Evolutionary conservation across 2,113 vertebrate species (phyloP), one percentile per base, ranked within the genome.

Genomic region (Procapra przewalskii): DNA sequence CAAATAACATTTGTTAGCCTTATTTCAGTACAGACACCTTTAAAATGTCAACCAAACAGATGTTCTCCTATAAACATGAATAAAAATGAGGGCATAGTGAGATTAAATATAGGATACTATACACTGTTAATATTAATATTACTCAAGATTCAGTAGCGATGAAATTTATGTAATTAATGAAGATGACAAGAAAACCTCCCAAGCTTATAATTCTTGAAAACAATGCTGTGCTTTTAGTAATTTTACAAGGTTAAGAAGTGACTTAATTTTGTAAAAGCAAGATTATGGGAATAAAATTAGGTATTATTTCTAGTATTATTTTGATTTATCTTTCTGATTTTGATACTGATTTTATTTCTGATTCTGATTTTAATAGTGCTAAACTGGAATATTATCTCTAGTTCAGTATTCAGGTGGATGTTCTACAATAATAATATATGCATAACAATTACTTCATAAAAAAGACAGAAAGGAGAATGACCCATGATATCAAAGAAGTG

Each of bases 121-220:
- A 86, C 80, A 91, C 40, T 82, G 31, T 29, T 91, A 94, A 94
- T 87, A 94, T 93, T 96, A 91, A 79, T 97, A 94, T 97, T 54
- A 94, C 13, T 96, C 90, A 92, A 54, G 40, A 94, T 94, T 62
- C 82, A 93, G 31, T 43, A 97, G 89, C 94, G 92, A 97, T 97
- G 77, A 97, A 93, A 97, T 95, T 96, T 95, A 96, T 94, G 21
- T 91, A 98, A 97, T 96, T 98, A 98, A 96, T 98, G 64, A 98
- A 93, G 9, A 93, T 79, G 54, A 80, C 23, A 88, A 90, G 25
- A 77, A 92, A 64, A 77, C 55, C 25, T 59, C 25, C 19, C 12
- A 81, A 79, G 21, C 95, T 96, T 31, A 92, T 52, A 90, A 86
- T 80, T 71, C 43, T 81, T 27, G 15, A 86, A 92, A 91, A 50